These are phyloP conservation scores for Podiceps cristatus DNA, from an alignment of 2,113 vertebrate genomes.

Conservation along the genomic window DNA sequence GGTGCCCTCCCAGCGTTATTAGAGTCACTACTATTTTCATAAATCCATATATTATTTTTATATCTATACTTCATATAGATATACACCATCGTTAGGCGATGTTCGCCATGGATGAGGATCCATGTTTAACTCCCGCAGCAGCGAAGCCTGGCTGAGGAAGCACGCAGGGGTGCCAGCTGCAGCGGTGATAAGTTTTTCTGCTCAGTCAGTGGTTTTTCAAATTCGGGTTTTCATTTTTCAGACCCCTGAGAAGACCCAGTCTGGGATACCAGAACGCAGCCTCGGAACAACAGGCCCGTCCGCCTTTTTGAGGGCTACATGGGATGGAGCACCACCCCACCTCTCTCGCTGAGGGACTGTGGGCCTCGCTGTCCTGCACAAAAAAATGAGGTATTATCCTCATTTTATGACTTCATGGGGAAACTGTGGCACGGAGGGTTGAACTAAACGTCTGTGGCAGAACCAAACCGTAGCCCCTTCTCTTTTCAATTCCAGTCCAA, in stretches of 20 bases:
- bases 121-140: not conserved
- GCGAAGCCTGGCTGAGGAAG: not conserved
- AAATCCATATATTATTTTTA: not conserved
- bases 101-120: not conserved
- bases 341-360: not conserved
- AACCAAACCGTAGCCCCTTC: not conserved
- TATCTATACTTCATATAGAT: fast-evolving
- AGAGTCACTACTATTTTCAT: not conserved
- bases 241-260: not conserved
- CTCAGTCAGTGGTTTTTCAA: not conserved
- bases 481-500: not conserved
- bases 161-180: not conserved
- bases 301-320: not conserved
- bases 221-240: not conserved
- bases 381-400: not conserved
- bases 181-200: not conserved
- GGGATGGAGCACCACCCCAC: not conserved
- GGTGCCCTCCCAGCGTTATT: not conserved
- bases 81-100: not conserved
- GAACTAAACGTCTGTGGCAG: not conserved
- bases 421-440: not conserved
- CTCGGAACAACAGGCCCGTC: not conserved
- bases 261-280: fast-evolving
- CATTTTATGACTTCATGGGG: not conserved
- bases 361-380: not conserved